phyloP scores from a whole-genome alignment of 2,888 invertebrate genomes.

The Chironomus tentans region DNA sequence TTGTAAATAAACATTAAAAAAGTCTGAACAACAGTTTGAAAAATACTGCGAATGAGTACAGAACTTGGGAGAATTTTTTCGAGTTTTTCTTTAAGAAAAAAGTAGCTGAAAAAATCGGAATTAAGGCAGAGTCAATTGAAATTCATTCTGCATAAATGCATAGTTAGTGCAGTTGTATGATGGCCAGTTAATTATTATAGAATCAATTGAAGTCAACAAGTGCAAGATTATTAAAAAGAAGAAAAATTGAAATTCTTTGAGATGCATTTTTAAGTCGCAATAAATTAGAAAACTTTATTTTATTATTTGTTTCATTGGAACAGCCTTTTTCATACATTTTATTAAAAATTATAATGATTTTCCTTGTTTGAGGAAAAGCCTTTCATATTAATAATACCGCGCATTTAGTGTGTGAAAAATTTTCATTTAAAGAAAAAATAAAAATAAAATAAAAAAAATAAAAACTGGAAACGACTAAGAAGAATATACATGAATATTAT shows the following conservation, averaged over 20 bases:
- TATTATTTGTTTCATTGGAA: not conserved
- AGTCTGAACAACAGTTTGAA: no score
- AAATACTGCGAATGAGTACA: no score
- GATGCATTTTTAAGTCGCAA: not conserved
- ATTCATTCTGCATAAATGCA: no score
- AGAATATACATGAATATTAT: not conserved
- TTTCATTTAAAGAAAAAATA: not conserved
- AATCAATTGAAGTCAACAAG: not conserved
- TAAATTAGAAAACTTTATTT: not conserved
- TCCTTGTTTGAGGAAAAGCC: not conserved
- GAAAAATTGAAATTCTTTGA: not conserved
- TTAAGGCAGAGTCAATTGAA: no score
- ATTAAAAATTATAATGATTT: not conserved
- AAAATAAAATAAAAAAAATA: not conserved
- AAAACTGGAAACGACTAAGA: not conserved
- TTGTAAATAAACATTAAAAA: no score
- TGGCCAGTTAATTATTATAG: not conserved
- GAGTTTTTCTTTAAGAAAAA: no score
- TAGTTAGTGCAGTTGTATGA: no score
- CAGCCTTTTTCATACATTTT: not conserved
- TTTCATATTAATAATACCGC: not conserved
- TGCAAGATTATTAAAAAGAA: not conserved
- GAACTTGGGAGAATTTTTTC: no score
- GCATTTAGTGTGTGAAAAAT: slow-evolving; percentile 1
- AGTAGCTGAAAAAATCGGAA: no score